Evolutionary conservation across 1,140 invertebrate species (phyloP).

Genomic region (Druon quercuslanigerum): DNA sequence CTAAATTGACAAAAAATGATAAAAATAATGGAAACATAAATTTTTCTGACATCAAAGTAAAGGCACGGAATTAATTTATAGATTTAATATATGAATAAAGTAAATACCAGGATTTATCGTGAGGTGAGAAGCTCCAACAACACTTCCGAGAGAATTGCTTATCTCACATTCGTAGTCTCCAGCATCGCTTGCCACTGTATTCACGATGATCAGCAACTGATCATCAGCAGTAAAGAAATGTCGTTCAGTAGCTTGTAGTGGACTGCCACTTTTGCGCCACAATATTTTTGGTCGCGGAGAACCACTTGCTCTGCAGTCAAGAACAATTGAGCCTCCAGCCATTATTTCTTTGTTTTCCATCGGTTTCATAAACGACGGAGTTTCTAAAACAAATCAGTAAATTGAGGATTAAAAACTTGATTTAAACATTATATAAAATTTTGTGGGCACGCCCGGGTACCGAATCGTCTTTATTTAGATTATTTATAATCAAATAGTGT

Average conservation of each 20-base stretch:
- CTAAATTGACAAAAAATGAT: no score
- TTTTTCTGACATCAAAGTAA: no score
- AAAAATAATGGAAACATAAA: no score
- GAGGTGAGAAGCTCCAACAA: slow-evolving; percentile 76
- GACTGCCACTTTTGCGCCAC: slow-evolving; percentile 91
- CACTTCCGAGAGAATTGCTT: slow-evolving; percentile 87
- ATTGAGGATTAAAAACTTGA: not conserved
- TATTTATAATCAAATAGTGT: no score
- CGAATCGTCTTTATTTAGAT: no score
- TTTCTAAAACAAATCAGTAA: slow-evolving; percentile 77
- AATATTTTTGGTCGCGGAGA: slow-evolving; percentile 90
- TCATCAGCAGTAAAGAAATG: slow-evolving; percentile 89
- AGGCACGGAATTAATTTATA: not conserved
- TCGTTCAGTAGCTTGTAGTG: slow-evolving; percentile 83
- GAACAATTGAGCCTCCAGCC: slow-evolving; percentile 86
- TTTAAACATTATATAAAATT: no score
- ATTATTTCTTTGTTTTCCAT: slow-evolving; percentile 90
- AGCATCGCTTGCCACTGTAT: slow-evolving; percentile 84
- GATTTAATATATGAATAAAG: slow-evolving; percentile 38
- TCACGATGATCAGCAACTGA: slow-evolving; percentile 91
- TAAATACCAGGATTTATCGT: slow-evolving; percentile 78
- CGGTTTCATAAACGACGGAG: slow-evolving; percentile 88
- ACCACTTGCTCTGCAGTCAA: slow-evolving; percentile 91
- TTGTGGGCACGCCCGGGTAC: no score
- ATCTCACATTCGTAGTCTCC: slow-evolving; percentile 93